phyloP scores from a whole-genome alignment of 2,113 vertebrate species.

The Lagopus leucura region DNA sequence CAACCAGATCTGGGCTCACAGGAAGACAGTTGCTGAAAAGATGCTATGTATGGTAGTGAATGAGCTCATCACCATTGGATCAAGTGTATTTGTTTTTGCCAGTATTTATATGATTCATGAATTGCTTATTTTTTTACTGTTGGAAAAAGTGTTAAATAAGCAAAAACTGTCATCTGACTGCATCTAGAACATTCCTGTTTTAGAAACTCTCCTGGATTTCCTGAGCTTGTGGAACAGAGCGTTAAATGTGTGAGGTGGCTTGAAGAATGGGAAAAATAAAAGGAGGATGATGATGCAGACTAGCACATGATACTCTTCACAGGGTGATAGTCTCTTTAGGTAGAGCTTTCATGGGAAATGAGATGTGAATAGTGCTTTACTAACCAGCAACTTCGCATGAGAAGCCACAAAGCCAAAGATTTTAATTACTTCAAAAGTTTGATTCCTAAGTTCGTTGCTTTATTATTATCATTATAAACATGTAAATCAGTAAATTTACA shows the following conservation, averaged over 20 bases:
- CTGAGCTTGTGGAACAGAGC: neutral
- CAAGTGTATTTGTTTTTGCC: constrained; percentile 44
- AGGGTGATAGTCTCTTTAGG: neutral
- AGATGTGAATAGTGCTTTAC: neutral
- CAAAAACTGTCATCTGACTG: neutral
- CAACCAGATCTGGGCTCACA: neutral
- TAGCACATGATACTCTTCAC: neutral
- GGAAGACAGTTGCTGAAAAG: constrained; percentile 9
- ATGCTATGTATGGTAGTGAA: neutral
- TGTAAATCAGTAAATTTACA: too few species aligned
- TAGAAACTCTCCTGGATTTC: neutral
- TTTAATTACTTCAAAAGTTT: neutral
- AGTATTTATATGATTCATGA: constrained; percentile 51
- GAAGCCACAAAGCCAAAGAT: neutral
- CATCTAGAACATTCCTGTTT: constrained; percentile 35
- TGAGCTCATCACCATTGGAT: constrained; percentile 40
- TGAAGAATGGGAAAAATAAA: neutral
- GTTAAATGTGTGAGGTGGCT: neutral
- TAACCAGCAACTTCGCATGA: neutral
- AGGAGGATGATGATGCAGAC: neutral
- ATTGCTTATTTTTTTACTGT: constrained; percentile 19
- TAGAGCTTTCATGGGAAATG: neutral
- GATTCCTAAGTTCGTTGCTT: neutral
- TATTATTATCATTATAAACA: neutral
- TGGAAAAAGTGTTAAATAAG: constrained; percentile 57